Evolutionary conservation across 2,888 invertebrate species (phyloP).

Genomic region (Plebejus anna): DNA sequence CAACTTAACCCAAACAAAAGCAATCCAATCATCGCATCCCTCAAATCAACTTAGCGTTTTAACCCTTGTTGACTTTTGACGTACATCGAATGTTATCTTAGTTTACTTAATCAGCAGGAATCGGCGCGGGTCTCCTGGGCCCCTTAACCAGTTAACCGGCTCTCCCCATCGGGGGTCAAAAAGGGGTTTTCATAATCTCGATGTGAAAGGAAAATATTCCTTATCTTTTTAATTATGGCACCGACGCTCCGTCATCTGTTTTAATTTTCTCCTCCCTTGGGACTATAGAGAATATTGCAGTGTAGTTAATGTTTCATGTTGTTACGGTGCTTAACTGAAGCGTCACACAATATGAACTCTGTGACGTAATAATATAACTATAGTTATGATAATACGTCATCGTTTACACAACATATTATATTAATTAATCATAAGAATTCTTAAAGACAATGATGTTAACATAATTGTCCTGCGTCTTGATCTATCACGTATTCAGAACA

Average conservation of each 20-base stretch:
- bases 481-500: no score
- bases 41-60: conserved; percentile 74
- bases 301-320: conserved; percentile 6
- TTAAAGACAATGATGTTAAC: no score
- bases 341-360: background rate
- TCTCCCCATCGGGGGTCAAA: conserved; percentile 49
- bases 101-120: conserved; percentile 77
- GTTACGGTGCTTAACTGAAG: background rate
- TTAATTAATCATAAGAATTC: no score
- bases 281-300: conserved; percentile 47
- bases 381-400: no score
- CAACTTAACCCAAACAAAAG: conserved; percentile 41
- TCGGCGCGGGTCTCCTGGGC: conserved; percentile 66
- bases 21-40: conserved; percentile 75
- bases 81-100: conserved; percentile 75
- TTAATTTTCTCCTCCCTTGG: conserved; percentile 68
- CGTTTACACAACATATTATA: no score
- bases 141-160: conserved; percentile 69
- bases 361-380: no score
- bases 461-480: no score
- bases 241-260: conserved; percentile 74
- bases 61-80: conserved; percentile 77
- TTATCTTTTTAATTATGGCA: conserved; percentile 79
- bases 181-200: conserved; percentile 64
- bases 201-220: conserved; percentile 69